Percentiles rank a stretch among this genome's conserved stretches.
Evolutionary conservation across 2,797 vertebrate genomes (phyloP).

Genomic region (Streptopelia turtur): DNA sequence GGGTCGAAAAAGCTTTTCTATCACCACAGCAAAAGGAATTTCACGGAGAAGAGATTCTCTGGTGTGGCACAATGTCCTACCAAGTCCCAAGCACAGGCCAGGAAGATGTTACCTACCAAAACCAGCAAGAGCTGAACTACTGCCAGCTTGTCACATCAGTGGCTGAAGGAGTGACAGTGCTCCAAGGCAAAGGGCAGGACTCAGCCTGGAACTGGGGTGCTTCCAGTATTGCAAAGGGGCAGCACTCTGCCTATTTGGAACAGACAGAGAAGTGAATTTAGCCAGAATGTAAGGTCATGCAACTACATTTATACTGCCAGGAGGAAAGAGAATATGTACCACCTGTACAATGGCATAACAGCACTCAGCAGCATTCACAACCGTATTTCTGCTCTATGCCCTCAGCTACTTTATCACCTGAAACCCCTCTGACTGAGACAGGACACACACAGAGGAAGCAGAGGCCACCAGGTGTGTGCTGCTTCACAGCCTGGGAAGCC

Average conservation of each 20-base stretch:
- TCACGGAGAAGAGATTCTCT: background rate
- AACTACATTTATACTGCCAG: background rate
- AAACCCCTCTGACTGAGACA: background rate
- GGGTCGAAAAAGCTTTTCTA: background rate
- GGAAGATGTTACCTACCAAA: background rate
- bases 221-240: background rate
- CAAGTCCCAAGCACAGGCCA: background rate
- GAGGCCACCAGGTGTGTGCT: accelerated
- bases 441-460: background rate
- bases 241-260: background rate
- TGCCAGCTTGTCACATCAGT: background rate
- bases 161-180: background rate
- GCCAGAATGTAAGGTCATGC: background rate
- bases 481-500: background rate
- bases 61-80: background rate
- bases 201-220: background rate
- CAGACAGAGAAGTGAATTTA: background rate
- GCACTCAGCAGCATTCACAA: background rate
- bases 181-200: background rate
- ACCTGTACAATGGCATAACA: accelerated
- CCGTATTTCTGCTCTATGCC: background rate
- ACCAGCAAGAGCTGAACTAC: background rate
- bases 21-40: background rate
- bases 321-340: background rate
- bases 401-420: background rate